Conservation (phyloP, 2,888 invertebrate species). For the Cataglyphis altisquamis region DNA sequence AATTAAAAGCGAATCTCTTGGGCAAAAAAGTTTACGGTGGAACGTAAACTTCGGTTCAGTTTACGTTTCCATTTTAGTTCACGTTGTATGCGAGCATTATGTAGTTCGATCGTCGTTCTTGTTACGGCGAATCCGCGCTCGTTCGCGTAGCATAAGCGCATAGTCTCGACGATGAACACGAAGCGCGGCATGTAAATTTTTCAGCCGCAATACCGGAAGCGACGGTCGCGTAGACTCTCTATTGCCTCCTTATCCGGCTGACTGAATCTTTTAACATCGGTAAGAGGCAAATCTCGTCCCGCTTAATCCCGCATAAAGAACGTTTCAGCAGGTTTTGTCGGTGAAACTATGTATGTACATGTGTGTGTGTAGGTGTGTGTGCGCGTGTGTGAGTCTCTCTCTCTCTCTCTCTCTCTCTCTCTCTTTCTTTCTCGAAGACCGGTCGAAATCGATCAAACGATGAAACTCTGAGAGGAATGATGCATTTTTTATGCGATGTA, state of each 20-base stretch:
- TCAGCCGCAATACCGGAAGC: constrained; percentile 83
- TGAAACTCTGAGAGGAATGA: constrained; percentile 20
- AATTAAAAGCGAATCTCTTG: background rate
- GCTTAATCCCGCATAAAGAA: constrained; percentile 46
- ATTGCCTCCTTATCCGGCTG: constrained; percentile 85
- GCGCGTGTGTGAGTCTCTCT: background rate
- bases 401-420: constrained; percentile 37
- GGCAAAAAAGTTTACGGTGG: background rate
- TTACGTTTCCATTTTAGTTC: constrained; percentile 8
- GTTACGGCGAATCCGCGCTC: background rate
- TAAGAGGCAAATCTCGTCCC: constrained; percentile 60
- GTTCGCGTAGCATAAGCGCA: background rate
- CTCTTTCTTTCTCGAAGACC: constrained; percentile 28
- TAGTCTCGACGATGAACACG: constrained; percentile 75
- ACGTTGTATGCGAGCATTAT: background rate
- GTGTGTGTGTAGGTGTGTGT: background rate
- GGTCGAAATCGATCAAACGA: constrained; percentile 31
- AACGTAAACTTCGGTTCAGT: background rate
- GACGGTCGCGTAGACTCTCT: constrained; percentile 82
- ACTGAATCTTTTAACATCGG: constrained; percentile 80
- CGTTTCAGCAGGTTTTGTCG: constrained; percentile 40
- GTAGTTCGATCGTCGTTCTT: background rate
- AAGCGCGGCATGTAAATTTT: constrained; percentile 84
- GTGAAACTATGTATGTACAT: too few species aligned
- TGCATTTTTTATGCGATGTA: constrained; percentile 46